Evolutionary conservation across 2,888 invertebrate species (phyloP).

Genomic region (Pseudococcus viburni): DNA sequence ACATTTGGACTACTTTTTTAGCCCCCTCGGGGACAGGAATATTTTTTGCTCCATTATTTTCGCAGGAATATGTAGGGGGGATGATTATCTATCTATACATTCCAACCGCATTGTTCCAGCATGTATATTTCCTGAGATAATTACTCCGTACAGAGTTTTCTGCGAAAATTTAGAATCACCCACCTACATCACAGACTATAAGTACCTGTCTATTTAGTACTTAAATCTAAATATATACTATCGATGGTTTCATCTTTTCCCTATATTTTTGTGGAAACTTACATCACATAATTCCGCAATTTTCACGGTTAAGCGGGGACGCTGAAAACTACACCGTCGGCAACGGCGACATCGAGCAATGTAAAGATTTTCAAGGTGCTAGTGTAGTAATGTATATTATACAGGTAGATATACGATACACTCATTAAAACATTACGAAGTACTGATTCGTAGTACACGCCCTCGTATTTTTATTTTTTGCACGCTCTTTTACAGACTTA

Average conservation of each 20-base stretch:
- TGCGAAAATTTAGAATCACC: too few relatives aligned
- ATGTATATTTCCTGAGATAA: too few relatives aligned
- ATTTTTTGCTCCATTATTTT: too few relatives aligned
- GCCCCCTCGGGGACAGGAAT: too few relatives aligned
- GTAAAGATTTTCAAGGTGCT: constrained; percentile 8
- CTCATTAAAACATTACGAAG: constrained; percentile 28
- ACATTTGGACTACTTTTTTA: too few relatives aligned
- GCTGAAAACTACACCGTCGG: neutral
- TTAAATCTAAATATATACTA: neutral
- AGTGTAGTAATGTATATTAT: neutral
- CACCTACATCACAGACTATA: neutral
- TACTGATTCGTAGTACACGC: constrained; percentile 16
- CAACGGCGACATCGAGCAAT: neutral
- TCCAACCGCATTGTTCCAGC: too few relatives aligned
- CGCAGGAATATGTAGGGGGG: too few relatives aligned
- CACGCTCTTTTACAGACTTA: neutral
- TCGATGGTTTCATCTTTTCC: neutral
- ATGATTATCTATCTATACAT: too few relatives aligned
- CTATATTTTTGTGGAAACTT: constrained; percentile 15
- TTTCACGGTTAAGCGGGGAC: neutral
- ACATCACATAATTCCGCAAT: constrained; percentile 18
- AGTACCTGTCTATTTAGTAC: neutral
- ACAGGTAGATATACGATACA: constrained; percentile 5
- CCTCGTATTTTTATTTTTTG: constrained; percentile 9
- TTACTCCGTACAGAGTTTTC: too few relatives aligned